Evolutionary conservation across 2,888 invertebrate genomes (phyloP).

Genomic region (Lathronympha strigana): DNA sequence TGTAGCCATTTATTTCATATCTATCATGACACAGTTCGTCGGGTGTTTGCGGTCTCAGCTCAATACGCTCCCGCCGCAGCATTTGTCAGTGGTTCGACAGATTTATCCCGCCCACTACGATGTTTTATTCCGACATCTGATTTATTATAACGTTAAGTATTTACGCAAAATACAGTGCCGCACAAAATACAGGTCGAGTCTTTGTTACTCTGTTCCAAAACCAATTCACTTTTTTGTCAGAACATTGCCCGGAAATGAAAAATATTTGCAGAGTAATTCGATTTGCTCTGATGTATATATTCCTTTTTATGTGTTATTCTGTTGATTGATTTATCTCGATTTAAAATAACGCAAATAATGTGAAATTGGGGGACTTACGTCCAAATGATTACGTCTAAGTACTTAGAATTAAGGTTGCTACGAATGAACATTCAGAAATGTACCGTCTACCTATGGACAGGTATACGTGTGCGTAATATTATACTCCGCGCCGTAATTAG

Average conservation of each 20-base stretch:
- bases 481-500: too few species aligned
- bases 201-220: not conserved
- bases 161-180: slow-evolving; percentile 12
- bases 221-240: slow-evolving; percentile 7
- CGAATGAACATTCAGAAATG: too few species aligned
- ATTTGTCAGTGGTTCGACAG: slow-evolving; percentile 43
- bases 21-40: slow-evolving; percentile 32
- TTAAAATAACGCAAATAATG: not conserved
- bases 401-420: too few species aligned
- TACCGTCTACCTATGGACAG: too few species aligned
- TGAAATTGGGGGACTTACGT: not conserved
- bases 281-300: slow-evolving; percentile 23
- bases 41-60: slow-evolving; percentile 31
- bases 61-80: slow-evolving; percentile 33
- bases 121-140: slow-evolving; percentile 40
- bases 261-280: slow-evolving; percentile 15
- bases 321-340: not conserved
- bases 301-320: slow-evolving; percentile 4
- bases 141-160: slow-evolving; percentile 39
- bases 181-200: slow-evolving; percentile 18
- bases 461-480: too few species aligned
- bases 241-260: slow-evolving; percentile 12
- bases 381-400: not conserved
- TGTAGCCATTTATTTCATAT: slow-evolving; percentile 34
- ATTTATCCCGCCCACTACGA: slow-evolving; percentile 39